Evolutionary conservation across 2,113 vertebrate genomes (phyloP), one percentile per base, ranked within the genome.

Genomic region (Procavia capensis): DNA sequence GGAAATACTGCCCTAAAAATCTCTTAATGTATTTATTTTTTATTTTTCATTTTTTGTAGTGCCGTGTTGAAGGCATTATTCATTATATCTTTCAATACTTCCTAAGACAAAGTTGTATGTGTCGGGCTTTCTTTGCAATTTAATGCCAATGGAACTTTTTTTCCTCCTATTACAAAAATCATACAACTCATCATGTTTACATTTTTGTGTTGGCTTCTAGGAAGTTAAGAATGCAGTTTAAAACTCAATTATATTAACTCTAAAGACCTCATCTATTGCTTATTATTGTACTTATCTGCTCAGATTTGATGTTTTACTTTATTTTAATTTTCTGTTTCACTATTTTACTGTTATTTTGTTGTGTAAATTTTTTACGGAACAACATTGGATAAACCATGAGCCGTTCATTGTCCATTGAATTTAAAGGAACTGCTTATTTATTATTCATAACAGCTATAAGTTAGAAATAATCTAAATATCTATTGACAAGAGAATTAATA

Each of bases 321-420:
- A 72, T 84, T 93, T 91, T 47, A 91, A 91, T 93, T 82, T 39
- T 85, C 57, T 47, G 31, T 80, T 85, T 93, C 43, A 85, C n/a
- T 70, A 47, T 82, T 45, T 92, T 31, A 78, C 20, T 74, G 36
- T 54, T 66, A 88, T 78, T 86, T 91, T 76, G 29, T 41, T 45
- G 50, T 57, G 19, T 78, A 50, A 76, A 24, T 10, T 82, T 50
- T 34, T 54, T 86, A 41, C 90, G 27, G 9, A 68, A 90, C 91
- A 85, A 64, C 5, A 1, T 14, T 86, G 91, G 85, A 7, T 70
- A 25, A 87, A 86, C 70, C 89, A 83, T 13, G 25, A 76, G 57
- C 6, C 63, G n/a, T n/a, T 85, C 13, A n/a, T n/a, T 66, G 36
- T 47, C 74, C 45, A 24, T 22, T 90, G 63, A 57, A 57, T 72